Conservation (phyloP, 2,113 vertebrate genomes). For the Ramphastos sulfuratus region DNA sequence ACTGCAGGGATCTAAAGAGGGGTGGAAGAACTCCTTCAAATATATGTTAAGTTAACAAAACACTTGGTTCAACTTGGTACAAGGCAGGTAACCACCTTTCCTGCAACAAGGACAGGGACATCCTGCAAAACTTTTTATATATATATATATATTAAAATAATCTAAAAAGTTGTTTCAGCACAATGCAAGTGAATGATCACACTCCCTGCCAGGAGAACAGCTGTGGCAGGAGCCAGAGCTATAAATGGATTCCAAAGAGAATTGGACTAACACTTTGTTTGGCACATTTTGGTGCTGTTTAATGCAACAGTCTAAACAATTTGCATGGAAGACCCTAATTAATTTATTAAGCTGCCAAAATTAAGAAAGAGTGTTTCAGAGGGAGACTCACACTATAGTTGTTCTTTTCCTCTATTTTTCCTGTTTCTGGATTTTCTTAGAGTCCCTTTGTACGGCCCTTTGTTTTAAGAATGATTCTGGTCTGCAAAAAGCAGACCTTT, state of each 20-base stretch:
- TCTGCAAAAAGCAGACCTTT: neutral
- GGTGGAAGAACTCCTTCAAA: neutral
- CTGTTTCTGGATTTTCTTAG: neutral
- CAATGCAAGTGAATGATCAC: fast-evolving
- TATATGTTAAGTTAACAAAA: neutral
- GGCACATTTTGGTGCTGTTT: neutral
- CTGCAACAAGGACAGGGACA: neutral
- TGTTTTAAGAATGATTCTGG: neutral
- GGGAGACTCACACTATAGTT: neutral
- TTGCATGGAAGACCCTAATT: neutral
- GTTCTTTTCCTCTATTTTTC: neutral
- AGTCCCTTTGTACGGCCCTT: neutral
- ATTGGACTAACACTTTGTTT: neutral
- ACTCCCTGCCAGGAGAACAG: neutral
- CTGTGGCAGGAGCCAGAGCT: neutral
- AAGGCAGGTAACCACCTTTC: neutral
- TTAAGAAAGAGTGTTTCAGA: neutral
- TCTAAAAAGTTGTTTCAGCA: neutral
- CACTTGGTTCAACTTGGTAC: neutral
- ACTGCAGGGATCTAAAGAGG: neutral
- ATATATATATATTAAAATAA: too few relatives aligned
- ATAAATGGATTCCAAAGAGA: neutral
- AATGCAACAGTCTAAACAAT: neutral
- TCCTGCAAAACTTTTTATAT: neutral
- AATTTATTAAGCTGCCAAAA: neutral